Conservation (phyloP, 2,113 vertebrate species). For the Nannospalax galili region DNA sequence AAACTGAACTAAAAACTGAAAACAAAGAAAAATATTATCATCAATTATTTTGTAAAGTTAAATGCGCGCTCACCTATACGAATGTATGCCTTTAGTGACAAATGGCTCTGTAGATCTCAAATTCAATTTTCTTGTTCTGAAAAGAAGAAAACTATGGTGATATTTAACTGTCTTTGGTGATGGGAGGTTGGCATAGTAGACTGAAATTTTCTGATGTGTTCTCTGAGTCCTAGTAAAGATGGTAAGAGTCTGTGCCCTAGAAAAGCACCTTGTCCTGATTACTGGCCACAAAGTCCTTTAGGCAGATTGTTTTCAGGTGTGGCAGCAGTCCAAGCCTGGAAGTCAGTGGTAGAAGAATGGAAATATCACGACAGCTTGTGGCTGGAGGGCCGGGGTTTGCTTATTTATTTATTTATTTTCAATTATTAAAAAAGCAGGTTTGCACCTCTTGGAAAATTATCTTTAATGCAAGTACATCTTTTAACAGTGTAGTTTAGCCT, state of each 20-base stretch:
- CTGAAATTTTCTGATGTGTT: conserved; percentile 39
- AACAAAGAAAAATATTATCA: background rate
- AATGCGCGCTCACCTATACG: background rate
- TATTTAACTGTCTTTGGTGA: conserved; percentile 35
- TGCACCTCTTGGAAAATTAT: conserved; percentile 38
- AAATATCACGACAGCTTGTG: background rate
- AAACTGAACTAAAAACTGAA: too few species aligned
- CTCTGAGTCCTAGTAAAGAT: conserved; percentile 34
- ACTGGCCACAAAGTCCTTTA: conserved; percentile 16
- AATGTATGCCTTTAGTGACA: background rate
- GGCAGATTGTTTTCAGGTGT: conserved; percentile 29
- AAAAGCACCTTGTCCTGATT: background rate
- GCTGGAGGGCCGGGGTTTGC: conserved; percentile 12
- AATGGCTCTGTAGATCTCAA: background rate
- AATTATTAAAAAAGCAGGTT: conserved; percentile 45
- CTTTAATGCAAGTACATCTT: conserved; percentile 67
- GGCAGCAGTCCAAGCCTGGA: background rate
- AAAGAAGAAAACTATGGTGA: background rate
- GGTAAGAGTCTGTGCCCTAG: background rate
- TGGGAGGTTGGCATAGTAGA: background rate
- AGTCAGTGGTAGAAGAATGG: conserved; percentile 21
- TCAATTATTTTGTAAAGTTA: background rate
- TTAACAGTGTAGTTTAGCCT: conserved; percentile 34
- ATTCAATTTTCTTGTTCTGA: background rate
- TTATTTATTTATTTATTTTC: conserved; percentile 4